Evolutionary conservation across 2,113 vertebrate species (phyloP).

Genomic region (Myrmecophaga tridactyla): DNA sequence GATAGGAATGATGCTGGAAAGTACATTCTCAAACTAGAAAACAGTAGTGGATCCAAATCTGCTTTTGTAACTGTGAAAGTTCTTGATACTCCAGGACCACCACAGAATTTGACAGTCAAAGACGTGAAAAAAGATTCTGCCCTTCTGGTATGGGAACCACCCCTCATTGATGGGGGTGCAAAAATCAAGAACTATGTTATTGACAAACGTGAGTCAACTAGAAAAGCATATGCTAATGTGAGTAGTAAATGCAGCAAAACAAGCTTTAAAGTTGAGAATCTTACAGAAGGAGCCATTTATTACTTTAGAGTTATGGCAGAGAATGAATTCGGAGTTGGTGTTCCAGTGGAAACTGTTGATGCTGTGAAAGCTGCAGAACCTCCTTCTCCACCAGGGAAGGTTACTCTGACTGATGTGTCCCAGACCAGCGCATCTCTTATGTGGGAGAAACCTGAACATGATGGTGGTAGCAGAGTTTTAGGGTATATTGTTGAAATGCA

Average conservation of each 20-base stretch:
- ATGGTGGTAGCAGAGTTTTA: conserved; percentile 96
- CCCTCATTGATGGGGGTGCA: conserved; percentile 94
- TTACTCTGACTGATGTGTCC: conserved; percentile 94
- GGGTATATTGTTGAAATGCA: conserved; percentile 98
- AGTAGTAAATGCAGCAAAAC: conserved; percentile 95
- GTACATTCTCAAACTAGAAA: conserved; percentile 93
- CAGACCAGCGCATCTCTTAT: conserved; percentile 91
- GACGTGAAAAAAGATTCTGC: conserved; percentile 94
- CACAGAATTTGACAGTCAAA: conserved; percentile 91
- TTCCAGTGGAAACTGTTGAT: conserved; percentile 89
- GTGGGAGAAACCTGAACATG: conserved; percentile 98
- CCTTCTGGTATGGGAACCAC: conserved; percentile 95
- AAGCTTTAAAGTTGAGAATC: conserved; percentile 93
- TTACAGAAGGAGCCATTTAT: conserved; percentile 94
- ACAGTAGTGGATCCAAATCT: conserved; percentile 94
- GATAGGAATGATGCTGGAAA: conserved; percentile 98
- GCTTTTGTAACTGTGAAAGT: conserved; percentile 98
- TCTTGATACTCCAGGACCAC: conserved; percentile 95
- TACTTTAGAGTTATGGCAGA: conserved; percentile 99
- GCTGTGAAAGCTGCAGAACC: conserved; percentile 94
- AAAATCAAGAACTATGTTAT: conserved; percentile 97
- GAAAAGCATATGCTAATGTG: conserved; percentile 95
- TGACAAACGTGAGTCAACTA: conserved; percentile 97
- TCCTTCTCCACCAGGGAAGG: conserved; percentile 95
- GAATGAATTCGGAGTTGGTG: conserved; percentile 96